Percentiles rank a stretch among this genome's conserved stretches.
phyloP scores from a whole-genome alignment of 2,888 invertebrate genomes.

The Amphipoea oculea region DNA sequence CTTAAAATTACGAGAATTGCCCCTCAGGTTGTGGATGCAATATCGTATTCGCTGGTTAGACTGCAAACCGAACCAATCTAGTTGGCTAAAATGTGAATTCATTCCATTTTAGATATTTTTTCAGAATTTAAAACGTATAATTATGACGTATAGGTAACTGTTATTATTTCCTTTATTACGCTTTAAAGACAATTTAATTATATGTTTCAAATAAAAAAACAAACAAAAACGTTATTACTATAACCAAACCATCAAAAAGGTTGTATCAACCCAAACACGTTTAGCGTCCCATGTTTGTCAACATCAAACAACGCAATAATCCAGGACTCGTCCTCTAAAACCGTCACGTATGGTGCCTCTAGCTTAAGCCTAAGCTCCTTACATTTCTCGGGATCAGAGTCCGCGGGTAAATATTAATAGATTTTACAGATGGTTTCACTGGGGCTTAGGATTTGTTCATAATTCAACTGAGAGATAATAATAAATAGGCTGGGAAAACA shows the following conservation, averaged over 20 bases:
- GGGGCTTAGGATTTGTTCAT: conserved; percentile 13
- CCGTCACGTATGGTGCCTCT: conserved; percentile 41
- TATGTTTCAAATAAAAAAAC: not conserved
- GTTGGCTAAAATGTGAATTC: not conserved
- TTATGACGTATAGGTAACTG: too few relatives aligned
- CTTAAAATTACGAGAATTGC: too few relatives aligned
- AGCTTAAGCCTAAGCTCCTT: conserved; percentile 57
- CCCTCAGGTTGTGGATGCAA: not conserved
- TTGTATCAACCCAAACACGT: not conserved
- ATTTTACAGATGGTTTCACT: conserved; percentile 45
- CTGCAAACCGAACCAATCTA: not conserved
- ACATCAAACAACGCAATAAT: conserved; percentile 15
- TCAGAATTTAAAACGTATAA: not conserved
- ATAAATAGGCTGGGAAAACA: not conserved
- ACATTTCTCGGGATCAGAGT: conserved; percentile 46
- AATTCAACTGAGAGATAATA: not conserved
- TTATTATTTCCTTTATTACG: not conserved
- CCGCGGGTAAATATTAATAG: conserved; percentile 57
- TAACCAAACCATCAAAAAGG: not conserved
- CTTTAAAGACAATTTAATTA: not conserved
- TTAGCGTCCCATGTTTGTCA: conserved; percentile 12
- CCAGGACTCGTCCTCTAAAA: conserved; percentile 36
- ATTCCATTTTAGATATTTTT: not conserved
- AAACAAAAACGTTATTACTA: not conserved
- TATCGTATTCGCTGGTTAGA: not conserved